These are phyloP conservation scores for Drosophila neoperkinsi DNA, from an alignment of 2,888 invertebrate species.

Conservation along the genomic window DNA sequence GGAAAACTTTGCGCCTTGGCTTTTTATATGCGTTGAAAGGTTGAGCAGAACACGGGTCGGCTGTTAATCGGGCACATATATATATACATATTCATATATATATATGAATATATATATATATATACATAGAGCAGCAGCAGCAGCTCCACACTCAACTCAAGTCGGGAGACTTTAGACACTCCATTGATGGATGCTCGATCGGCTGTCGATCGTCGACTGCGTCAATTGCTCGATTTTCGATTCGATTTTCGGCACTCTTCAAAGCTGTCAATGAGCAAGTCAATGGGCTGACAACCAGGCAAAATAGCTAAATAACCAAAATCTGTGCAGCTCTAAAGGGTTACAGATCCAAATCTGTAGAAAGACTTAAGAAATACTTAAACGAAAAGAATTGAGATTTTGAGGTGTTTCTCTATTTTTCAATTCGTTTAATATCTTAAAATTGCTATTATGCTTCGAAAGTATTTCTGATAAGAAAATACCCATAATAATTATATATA, in stretches of 20 bases:
- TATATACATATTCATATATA: neutral
- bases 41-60: conserved; percentile 51
- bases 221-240: conserved; percentile 50
- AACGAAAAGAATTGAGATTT: neutral
- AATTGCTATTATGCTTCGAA: neutral
- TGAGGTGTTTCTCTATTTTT: neutral
- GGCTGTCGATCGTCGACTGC: conserved; percentile 64
- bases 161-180: conserved; percentile 52
- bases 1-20: conserved; percentile 46
- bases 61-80: conserved; percentile 31
- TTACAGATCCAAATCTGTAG: neutral
- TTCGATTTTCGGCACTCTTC: conserved; percentile 69
- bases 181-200: conserved; percentile 65
- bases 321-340: neutral
- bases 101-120: neutral
- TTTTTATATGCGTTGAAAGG: conserved; percentile 72
- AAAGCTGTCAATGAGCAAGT: conserved; percentile 49
- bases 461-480: neutral
- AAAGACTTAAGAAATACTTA: neutral
- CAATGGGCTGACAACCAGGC: conserved; percentile 50
- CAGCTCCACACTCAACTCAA: conserved; percentile 49
- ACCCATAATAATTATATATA: neutral
- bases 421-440: neutral
- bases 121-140: conserved; percentile 1
- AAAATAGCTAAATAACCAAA: conserved; percentile 25